A percentile compares a stretch with the other conserved stretches of the same genome.
Conservation (phyloP, 1,140 invertebrate species). For the Plutomurus gul region DNA sequence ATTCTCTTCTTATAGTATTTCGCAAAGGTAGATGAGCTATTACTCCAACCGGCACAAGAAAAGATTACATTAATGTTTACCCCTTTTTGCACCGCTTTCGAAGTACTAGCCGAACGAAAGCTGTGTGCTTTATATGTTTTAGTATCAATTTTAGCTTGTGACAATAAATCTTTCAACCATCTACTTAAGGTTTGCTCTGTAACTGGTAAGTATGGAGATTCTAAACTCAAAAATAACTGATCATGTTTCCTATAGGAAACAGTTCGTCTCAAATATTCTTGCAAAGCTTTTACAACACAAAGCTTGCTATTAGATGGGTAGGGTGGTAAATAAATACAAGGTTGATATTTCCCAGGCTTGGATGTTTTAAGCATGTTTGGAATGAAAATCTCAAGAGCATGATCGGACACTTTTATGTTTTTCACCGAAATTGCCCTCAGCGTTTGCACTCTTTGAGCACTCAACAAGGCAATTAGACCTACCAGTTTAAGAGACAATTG, state of each 20-base stretch:
- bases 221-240: background rate
- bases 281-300: background rate
- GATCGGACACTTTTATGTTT: background rate
- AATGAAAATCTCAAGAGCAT: background rate
- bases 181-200: background rate
- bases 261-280: background rate
- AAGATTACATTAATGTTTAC: background rate
- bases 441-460: conserved; percentile 23
- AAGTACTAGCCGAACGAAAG: background rate
- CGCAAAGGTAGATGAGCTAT: background rate
- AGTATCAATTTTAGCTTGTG: background rate
- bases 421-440: background rate
- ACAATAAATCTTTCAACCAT: background rate
- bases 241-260: background rate
- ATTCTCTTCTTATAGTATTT: too few species aligned
- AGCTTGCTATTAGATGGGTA: background rate
- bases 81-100: background rate
- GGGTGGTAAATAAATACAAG: background rate
- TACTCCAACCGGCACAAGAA: background rate
- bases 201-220: background rate
- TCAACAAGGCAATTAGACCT: background rate
- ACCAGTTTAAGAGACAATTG: background rate
- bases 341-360: background rate
- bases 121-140: background rate
- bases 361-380: background rate